Percentiles rank a stretch among this genome's conserved stretches.
These are phyloP conservation scores for Piscicola geometra DNA, from an alignment of 2,888 invertebrate species.

Conservation along the genomic window DNA sequence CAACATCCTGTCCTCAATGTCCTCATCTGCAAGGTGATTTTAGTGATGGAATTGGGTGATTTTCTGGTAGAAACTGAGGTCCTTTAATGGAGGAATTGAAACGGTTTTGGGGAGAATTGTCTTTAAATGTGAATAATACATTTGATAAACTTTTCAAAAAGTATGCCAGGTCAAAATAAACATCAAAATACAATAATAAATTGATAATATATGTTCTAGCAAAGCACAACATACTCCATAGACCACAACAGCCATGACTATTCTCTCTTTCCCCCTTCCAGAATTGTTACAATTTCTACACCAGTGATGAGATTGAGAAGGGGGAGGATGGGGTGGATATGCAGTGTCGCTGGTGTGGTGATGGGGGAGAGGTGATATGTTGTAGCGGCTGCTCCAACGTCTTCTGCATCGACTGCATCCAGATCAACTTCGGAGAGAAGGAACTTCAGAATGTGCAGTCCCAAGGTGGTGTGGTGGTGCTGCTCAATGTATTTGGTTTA, in stretches of 20 bases:
- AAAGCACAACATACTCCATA: too few relatives aligned
- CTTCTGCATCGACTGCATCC: conserved; percentile 59
- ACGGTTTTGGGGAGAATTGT: not conserved
- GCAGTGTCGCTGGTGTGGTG: conserved; percentile 60
- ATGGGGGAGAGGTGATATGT: conserved; percentile 56
- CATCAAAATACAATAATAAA: too few relatives aligned
- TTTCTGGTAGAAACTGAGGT: too few relatives aligned
- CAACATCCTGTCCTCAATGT: conserved; percentile 54
- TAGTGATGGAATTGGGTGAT: too few relatives aligned
- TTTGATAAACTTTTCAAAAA: too few relatives aligned
- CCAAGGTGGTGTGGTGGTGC: not conserved
- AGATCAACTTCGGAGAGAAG: conserved; percentile 56
- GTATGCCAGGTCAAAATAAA: too few relatives aligned
- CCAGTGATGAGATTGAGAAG: conserved; percentile 52
- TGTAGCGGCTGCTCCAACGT: conserved; percentile 58
- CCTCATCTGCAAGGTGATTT: conserved; percentile 55
- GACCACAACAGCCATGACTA: too few relatives aligned
- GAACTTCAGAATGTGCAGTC: conserved; percentile 46
- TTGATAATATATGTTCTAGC: too few relatives aligned
- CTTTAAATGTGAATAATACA: not conserved
- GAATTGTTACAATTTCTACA: conserved; percentile 53
- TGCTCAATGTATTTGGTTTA: too few relatives aligned
- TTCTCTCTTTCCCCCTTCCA: too few relatives aligned
- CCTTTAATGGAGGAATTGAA: not conserved
- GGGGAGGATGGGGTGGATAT: conserved; percentile 59